A percentile compares a stretch with the other conserved stretches of the same genome.
Conservation (phyloP, 1,140 invertebrate genomes). For the Pectinophora gossypiella region DNA sequence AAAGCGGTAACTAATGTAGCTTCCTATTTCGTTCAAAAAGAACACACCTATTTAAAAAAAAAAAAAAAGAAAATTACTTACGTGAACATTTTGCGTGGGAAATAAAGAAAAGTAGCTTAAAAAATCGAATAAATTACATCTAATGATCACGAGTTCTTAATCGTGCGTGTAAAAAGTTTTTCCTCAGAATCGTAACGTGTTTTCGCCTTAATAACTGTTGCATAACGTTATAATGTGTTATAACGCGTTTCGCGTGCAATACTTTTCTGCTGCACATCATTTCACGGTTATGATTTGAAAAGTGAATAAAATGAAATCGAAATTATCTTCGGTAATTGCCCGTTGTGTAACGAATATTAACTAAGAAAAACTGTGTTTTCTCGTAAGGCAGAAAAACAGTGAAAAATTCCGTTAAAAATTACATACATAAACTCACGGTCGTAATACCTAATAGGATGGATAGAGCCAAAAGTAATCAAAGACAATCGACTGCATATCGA, state of each 20-base stretch:
- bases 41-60: not conserved
- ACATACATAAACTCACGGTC: too few species aligned
- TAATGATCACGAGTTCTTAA: not conserved
- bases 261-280: not conserved
- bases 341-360: too few species aligned
- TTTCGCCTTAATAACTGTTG: not conserved
- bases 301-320: not conserved
- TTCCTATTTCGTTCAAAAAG: too few species aligned
- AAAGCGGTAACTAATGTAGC: too few species aligned
- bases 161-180: not conserved
- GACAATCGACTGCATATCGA: too few species aligned
- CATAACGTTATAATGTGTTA: not conserved
- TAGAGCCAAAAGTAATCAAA: too few species aligned
- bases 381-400: too few species aligned
- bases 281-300: not conserved
- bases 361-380: too few species aligned
- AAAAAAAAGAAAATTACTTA: not conserved
- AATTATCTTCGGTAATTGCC: too few species aligned
- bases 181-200: not conserved
- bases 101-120: not conserved
- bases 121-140: not conserved
- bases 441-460: too few species aligned
- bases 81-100: not conserved
- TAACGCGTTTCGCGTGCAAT: not conserved
- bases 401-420: too few species aligned